phyloP scores from a whole-genome alignment of 35 echinoderm and acorn worm genomes.

The Apostichopus californicus region DNA sequence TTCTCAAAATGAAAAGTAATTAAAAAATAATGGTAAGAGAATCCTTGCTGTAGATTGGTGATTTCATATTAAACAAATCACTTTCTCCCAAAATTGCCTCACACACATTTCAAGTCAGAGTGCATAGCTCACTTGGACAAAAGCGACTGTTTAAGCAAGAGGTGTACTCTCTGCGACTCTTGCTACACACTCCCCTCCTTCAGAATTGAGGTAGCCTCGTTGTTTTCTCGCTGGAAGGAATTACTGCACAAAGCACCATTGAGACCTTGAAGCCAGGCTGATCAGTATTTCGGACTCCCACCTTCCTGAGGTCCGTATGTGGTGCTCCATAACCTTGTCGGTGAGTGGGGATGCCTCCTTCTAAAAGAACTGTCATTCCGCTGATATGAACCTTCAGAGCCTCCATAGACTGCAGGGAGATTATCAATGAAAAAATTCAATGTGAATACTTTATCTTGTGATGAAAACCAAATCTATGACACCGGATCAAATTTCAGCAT shows the following conservation, averaged over 20 bases:
- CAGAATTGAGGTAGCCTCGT: background rate
- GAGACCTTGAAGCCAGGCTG: background rate
- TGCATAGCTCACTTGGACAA: background rate
- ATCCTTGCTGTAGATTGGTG: no score
- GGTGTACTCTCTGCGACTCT: no score
- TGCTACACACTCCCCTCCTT: background rate
- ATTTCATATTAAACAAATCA: no score
- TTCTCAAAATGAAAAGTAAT: no score
- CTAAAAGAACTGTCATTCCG: slow-evolving; percentile 40
- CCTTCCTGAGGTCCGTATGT: slow-evolving; percentile 34
- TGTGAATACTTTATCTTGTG: no score
- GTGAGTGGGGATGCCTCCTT: slow-evolving; percentile 24
- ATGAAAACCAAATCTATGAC: no score
- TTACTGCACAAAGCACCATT: slow-evolving; percentile 1
- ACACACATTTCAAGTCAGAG: background rate
- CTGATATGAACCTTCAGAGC: background rate
- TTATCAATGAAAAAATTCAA: no score
- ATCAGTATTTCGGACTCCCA: slow-evolving; percentile 17
- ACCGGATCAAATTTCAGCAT: no score
- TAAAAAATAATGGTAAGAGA: no score
- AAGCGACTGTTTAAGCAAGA: no score
- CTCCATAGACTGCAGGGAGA: slow-evolving; percentile 11
- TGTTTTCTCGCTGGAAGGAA: background rate
- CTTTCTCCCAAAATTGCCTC: background rate
- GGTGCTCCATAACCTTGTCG: slow-evolving; percentile 36